Evolutionary conservation across 2,888 invertebrate species (phyloP).

Genomic region (Drosophila putrida): DNA sequence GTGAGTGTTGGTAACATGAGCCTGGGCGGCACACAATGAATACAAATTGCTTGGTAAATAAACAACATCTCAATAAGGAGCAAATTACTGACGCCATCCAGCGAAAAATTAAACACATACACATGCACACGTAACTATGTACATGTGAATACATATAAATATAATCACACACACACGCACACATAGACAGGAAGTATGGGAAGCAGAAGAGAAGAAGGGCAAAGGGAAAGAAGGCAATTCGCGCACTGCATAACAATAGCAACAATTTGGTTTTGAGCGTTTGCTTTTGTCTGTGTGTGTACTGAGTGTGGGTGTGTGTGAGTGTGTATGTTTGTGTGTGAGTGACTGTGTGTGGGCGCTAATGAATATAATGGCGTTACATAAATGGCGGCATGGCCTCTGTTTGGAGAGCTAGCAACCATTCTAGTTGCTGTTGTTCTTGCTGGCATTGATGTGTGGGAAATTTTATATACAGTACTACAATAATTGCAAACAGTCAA

Average conservation of each 20-base stretch:
- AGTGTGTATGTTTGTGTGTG: constrained; percentile 14
- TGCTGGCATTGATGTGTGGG: constrained; percentile 69
- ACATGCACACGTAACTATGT: constrained; percentile 16
- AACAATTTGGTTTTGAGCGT: constrained; percentile 66
- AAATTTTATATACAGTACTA: constrained; percentile 54
- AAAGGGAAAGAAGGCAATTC: constrained; percentile 31
- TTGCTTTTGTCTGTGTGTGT: constrained; percentile 31
- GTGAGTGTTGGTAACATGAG: constrained; percentile 49
- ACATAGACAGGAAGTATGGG: neutral
- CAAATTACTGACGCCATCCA: constrained; percentile 79
- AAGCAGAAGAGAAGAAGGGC: neutral
- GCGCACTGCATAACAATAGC: constrained; percentile 76
- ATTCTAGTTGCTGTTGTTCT: constrained; percentile 35
- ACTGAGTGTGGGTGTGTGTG: constrained; percentile 20
- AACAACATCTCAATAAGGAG: constrained; percentile 82
- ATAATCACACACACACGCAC: constrained; percentile 44
- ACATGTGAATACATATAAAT: constrained; percentile 46
- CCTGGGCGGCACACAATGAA: constrained; percentile 71
- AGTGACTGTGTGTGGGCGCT: constrained; percentile 55
- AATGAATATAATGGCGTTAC: constrained; percentile 80
- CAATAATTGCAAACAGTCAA: constrained; percentile 47
- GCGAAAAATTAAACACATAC: constrained; percentile 63
- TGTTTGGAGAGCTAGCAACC: constrained; percentile 36
- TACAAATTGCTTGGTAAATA: constrained; percentile 82
- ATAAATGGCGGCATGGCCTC: constrained; percentile 64